Conservation (phyloP, 2,888 invertebrate species). For the Mesorhabditis sp. region DNA sequence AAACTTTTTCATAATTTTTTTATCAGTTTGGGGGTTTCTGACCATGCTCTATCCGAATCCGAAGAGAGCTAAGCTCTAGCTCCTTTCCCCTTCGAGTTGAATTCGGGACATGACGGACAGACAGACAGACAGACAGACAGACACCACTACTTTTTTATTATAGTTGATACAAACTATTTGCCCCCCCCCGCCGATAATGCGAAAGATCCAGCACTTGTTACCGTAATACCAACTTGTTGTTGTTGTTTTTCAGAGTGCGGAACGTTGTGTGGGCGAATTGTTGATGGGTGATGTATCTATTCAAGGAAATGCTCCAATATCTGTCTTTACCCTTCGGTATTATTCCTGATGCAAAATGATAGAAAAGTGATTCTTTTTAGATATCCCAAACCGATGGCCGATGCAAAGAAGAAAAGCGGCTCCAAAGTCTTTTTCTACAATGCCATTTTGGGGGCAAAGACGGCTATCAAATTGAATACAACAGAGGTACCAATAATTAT, state of each 20-base stretch:
- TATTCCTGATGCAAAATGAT: constrained; percentile 4
- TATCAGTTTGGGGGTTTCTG: too few relatives aligned
- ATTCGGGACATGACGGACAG: too few relatives aligned
- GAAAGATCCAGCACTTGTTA: background rate
- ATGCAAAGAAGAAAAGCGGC: constrained; percentile 22
- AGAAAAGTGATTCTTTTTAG: constrained; percentile 12
- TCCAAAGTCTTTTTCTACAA: constrained; percentile 47
- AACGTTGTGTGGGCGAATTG: constrained; percentile 40
- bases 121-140: too few relatives aligned
- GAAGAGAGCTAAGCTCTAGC: too few relatives aligned
- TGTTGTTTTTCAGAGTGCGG: constrained; percentile 40
- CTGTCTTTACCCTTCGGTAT: constrained; percentile 37
- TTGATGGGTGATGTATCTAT: constrained; percentile 27
- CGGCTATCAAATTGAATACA: constrained; percentile 26
- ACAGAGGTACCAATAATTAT: too few relatives aligned
- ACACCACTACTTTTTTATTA: too few relatives aligned
- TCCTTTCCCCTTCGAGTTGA: too few relatives aligned
- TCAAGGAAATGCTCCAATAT: constrained; percentile 49
- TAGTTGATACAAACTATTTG: background rate
- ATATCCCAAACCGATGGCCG: constrained; percentile 25
- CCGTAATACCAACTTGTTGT: constrained; percentile 9
- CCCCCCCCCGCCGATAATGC: background rate
- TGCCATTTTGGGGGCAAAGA: constrained; percentile 18
- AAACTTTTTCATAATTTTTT: too few relatives aligned
- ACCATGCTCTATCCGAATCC: too few relatives aligned